These are phyloP conservation scores for Pygocentrus nattereri DNA, from an alignment of 2,797 vertebrate species.

Conservation along the genomic window DNA sequence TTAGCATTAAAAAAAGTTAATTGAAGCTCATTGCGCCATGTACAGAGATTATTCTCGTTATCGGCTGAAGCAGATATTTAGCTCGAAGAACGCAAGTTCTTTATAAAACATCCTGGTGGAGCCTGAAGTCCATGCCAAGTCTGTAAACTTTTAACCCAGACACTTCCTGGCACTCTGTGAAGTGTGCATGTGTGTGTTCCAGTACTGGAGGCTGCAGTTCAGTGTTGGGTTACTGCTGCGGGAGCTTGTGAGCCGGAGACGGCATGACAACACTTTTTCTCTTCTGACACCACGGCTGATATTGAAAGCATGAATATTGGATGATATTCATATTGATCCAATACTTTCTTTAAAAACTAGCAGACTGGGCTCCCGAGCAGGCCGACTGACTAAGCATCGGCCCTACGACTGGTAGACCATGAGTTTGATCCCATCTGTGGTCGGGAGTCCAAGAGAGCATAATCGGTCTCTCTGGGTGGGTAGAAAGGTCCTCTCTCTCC, in stretches of 20 bases:
- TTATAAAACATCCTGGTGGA: slow-evolving; percentile 2
- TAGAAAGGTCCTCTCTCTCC: too few relatives aligned
- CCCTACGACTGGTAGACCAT: too few relatives aligned
- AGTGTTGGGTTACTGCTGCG: slow-evolving; percentile 39
- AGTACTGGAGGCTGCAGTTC: slow-evolving; percentile 12
- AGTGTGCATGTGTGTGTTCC: slow-evolving; percentile 47
- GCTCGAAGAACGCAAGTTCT: background rate
- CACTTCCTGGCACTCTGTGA: slow-evolving; percentile 36
- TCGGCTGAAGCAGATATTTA: background rate
- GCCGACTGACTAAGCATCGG: too few relatives aligned
- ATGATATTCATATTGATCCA: too few relatives aligned
- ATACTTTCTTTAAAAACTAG: too few relatives aligned
- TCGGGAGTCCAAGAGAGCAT: too few relatives aligned
- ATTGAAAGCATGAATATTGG: too few relatives aligned
- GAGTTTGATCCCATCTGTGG: too few relatives aligned
- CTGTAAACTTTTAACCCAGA: slow-evolving; percentile 51
- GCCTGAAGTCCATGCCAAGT: slow-evolving; percentile 33
- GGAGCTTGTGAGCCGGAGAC: slow-evolving; percentile 1
- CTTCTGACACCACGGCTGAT: background rate
- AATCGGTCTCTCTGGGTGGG: too few relatives aligned
- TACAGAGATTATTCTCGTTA: slow-evolving; percentile 6
- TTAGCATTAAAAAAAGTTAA: slow-evolving; percentile 5
- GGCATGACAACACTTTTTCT: background rate
- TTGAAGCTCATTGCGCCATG: background rate
- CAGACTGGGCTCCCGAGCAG: too few relatives aligned